Percentiles rank a stretch among this genome's conserved stretches.
Conservation (phyloP, 1,140 invertebrate species). For the Onthophagus taurus region DNA sequence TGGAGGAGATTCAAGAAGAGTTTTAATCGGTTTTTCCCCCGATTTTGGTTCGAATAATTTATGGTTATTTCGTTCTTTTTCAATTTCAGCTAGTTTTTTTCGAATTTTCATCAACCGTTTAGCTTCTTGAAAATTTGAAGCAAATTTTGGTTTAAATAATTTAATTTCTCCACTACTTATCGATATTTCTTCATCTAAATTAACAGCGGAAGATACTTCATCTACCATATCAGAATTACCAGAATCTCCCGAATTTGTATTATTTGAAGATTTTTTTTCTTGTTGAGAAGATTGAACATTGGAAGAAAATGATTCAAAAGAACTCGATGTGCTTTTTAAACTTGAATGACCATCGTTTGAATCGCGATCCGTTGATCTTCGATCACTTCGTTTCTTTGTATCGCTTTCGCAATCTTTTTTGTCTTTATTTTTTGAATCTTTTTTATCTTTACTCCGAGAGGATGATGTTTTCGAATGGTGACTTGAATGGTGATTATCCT, state of each 20-base stretch:
- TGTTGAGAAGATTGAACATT: constrained; percentile 16
- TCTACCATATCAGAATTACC: constrained; percentile 30
- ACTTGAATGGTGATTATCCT: constrained; percentile 31
- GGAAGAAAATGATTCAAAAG: constrained; percentile 18
- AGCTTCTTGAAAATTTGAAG: constrained; percentile 49
- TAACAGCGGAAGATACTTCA: not conserved
- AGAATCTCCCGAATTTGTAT: constrained; percentile 22
- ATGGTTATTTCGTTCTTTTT: no score
- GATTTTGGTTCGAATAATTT: not conserved
- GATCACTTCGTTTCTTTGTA: constrained; percentile 40
- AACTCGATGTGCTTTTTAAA: constrained; percentile 17
- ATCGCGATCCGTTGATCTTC: constrained; percentile 47
- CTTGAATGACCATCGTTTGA: constrained; percentile 43
- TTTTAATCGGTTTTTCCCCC: not conserved
- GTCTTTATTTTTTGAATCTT: constrained; percentile 38
- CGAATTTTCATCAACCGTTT: constrained; percentile 52
- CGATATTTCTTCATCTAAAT: not conserved
- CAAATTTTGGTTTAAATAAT: constrained; percentile 49
- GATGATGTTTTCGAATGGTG: constrained; percentile 28
- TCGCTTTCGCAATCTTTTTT: constrained; percentile 47
- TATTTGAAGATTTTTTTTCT: constrained; percentile 18
- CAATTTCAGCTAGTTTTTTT: constrained; percentile 48
- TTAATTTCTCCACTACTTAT: constrained; percentile 14
- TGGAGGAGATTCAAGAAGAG: constrained; percentile 2
- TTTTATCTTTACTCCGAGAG: constrained; percentile 28